A percentile compares a stretch with the other conserved stretches of the same genome.
phyloP scores from a whole-genome alignment of 2,113 vertebrate species.

The Strix uralensis region DNA sequence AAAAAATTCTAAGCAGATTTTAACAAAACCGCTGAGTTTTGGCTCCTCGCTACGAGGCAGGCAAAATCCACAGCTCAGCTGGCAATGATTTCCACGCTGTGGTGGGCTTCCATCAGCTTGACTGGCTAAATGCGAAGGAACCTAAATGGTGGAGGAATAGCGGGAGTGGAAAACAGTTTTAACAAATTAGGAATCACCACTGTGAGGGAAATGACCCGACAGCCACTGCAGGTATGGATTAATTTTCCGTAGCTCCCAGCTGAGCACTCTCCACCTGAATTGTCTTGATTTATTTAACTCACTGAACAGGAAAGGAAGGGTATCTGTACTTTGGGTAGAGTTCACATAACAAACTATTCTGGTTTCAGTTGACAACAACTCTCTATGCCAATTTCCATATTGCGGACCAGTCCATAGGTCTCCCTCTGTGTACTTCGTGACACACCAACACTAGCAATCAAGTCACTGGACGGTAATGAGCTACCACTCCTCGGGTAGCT shows the following conservation, averaged over 20 bases:
- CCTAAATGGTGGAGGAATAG: neutral
- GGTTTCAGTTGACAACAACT: neutral
- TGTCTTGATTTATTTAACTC: neutral
- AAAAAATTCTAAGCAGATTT: neutral
- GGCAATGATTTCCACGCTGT: neutral
- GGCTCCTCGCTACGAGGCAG: neutral
- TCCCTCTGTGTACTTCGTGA: fast-evolving
- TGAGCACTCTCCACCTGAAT: neutral
- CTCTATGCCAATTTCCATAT: neutral
- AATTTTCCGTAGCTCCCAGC: neutral
- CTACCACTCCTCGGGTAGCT: too few relatives aligned
- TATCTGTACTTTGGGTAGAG: neutral
- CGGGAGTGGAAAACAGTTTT: neutral
- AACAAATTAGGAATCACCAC: neutral
- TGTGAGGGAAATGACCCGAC: fast-evolving
- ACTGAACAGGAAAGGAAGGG: neutral
- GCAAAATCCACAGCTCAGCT: neutral
- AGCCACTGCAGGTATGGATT: fast-evolving
- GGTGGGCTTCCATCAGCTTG: neutral
- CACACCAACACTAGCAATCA: neutral
- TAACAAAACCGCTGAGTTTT: neutral
- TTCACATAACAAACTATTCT: neutral
- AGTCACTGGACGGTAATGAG: neutral
- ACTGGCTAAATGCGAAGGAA: neutral
- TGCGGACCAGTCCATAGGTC: neutral